Percentiles rank a stretch among this genome's conserved stretches.
Conservation (phyloP, 2,797 vertebrate species). For the Pseudopleuronectes americanus region DNA sequence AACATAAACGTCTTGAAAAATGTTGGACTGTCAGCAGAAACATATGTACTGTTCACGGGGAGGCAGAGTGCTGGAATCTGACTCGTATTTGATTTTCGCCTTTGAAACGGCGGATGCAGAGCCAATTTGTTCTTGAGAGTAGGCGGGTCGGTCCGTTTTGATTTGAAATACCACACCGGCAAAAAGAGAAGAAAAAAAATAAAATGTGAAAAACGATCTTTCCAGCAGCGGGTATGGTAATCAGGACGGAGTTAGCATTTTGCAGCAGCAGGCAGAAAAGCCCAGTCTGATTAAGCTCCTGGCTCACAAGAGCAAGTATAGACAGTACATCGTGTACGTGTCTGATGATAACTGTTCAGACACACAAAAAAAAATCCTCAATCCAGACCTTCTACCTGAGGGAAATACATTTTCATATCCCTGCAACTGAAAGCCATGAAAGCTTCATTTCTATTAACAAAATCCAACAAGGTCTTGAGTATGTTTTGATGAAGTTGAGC, state of each 20-base stretch:
- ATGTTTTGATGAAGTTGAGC: neutral
- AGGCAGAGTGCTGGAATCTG: conserved; percentile 16
- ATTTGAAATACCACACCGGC: conserved; percentile 52
- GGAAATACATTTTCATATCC: conserved; percentile 13
- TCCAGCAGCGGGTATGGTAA: conserved; percentile 58
- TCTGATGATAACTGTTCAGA: conserved; percentile 8
- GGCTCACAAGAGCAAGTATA: conserved; percentile 14
- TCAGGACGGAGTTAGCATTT: conserved; percentile 63
- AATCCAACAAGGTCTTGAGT: conserved; percentile 1
- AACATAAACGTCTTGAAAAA: conserved; percentile 13
- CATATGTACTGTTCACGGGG: conserved; percentile 50
- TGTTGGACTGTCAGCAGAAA: conserved; percentile 16
- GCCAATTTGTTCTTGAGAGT: conserved; percentile 46
- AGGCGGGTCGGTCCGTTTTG: conserved; percentile 54
- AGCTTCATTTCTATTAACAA: conserved; percentile 7
- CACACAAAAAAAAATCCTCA: conserved; percentile 21
- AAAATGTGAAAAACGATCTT: conserved; percentile 66
- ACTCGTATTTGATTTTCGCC: conserved; percentile 47
- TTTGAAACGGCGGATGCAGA: conserved; percentile 46
- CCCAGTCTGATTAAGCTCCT: conserved; percentile 39
- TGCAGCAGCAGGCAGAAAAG: conserved; percentile 66
- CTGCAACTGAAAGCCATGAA: conserved; percentile 8
- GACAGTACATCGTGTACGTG: conserved; percentile 31
- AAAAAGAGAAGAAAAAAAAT: conserved; percentile 22
- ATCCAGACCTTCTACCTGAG: conserved; percentile 4